These are phyloP conservation scores for Drosophila sucinea DNA, from an alignment of 1,140 invertebrate species.

Conservation along the genomic window DNA sequence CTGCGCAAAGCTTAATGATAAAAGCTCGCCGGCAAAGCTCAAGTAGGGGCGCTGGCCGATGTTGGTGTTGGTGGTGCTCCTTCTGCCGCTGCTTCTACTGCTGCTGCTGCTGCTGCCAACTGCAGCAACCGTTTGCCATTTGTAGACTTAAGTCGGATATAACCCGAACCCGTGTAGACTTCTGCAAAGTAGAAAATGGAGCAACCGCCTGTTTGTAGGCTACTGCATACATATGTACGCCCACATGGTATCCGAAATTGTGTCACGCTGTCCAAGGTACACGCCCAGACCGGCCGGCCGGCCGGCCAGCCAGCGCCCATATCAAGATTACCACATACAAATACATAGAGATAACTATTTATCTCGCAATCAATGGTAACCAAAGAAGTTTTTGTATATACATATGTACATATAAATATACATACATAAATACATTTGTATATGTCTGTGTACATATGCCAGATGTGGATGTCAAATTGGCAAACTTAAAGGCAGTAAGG, in stretches of 20 bases:
- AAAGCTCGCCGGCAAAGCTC: constrained; percentile 45
- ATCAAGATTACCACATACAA: constrained; percentile 3
- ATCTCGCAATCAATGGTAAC: neutral
- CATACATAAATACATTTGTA: neutral
- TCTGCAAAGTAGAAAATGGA: constrained; percentile 29
- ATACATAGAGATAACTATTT: constrained; percentile 9
- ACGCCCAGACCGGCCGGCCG: constrained; percentile 46
- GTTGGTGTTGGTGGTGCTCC: neutral
- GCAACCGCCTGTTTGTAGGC: constrained; percentile 14
- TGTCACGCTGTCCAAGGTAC: constrained; percentile 46
- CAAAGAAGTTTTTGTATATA: neutral
- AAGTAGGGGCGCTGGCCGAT: constrained; percentile 58
- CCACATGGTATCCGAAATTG: constrained; percentile 40
- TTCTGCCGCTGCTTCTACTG: neutral
- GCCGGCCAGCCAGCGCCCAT: constrained; percentile 8
- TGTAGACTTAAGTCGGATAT: constrained; percentile 41
- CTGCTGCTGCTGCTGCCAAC: neutral
- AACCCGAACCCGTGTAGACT: constrained; percentile 38
- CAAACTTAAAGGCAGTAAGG: neutral
- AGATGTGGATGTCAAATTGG: neutral
- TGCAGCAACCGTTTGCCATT: constrained; percentile 2
- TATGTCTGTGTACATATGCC: too few species aligned
- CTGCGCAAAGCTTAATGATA: constrained; percentile 41
- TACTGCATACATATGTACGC: constrained; percentile 34
- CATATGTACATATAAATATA: neutral